phyloP scores from a whole-genome alignment of 2,888 invertebrate genomes.

The Desoria tigrina region DNA sequence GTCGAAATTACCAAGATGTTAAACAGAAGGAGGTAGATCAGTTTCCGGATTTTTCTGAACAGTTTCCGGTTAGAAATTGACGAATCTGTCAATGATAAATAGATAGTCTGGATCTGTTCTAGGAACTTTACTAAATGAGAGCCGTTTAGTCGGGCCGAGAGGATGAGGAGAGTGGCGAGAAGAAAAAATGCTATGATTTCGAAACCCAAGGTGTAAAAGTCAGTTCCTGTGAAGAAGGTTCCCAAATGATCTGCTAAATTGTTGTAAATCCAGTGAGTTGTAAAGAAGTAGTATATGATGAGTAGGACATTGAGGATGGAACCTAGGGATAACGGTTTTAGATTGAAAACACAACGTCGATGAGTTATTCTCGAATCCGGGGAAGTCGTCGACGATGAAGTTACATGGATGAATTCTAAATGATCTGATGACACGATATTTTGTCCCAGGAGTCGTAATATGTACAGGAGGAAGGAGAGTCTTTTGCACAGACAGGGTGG shows the following conservation, averaged over 20 bases:
- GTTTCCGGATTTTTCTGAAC: neutral
- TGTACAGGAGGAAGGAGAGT: too few relatives aligned
- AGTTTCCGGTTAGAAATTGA: neutral
- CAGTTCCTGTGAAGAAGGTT: neutral
- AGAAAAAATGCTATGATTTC: neutral
- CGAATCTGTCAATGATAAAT: neutral
- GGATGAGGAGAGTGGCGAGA: neutral
- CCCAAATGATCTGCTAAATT: conserved; percentile 1
- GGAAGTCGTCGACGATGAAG: too few relatives aligned
- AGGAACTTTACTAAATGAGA: neutral
- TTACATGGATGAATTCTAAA: too few relatives aligned
- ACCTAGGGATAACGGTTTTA: neutral
- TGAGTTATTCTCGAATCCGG: too few relatives aligned
- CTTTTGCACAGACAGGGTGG: too few relatives aligned
- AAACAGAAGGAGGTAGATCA: neutral
- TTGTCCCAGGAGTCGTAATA: too few relatives aligned
- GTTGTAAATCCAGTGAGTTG: neutral
- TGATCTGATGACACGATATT: too few relatives aligned
- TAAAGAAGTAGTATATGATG: neutral
- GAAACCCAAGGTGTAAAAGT: conserved; percentile 2
- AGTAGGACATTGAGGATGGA: neutral
- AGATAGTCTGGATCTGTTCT: neutral
- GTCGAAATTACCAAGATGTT: neutral
- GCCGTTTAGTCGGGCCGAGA: neutral
- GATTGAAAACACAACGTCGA: neutral